These are phyloP conservation scores for Hypanus sabinus DNA, from an alignment of 2,113 vertebrate species.

Conservation along the genomic window DNA sequence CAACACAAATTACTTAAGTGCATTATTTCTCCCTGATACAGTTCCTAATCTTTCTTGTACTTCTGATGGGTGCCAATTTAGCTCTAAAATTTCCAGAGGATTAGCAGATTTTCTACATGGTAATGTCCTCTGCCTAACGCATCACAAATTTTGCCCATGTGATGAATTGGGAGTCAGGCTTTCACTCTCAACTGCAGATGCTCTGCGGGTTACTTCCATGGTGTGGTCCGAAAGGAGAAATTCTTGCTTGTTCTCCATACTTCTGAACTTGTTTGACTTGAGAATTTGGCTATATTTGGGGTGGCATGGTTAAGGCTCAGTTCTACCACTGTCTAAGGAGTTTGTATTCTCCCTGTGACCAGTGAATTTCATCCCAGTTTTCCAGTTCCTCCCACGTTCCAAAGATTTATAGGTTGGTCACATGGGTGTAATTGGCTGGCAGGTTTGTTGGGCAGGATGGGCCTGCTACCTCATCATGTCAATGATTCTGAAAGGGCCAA, in stretches of 20 bases:
- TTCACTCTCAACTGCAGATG: not conserved
- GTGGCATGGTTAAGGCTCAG: too few relatives aligned
- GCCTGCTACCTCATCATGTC: too few relatives aligned
- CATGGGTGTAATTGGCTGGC: too few relatives aligned
- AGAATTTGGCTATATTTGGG: too few relatives aligned
- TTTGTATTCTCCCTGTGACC: too few relatives aligned
- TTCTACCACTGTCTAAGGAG: too few relatives aligned
- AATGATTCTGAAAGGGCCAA: not conserved
- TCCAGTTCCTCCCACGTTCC: too few relatives aligned
- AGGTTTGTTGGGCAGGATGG: too few relatives aligned
- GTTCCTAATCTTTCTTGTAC: not conserved
- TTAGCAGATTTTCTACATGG: not conserved
- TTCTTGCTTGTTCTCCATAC: too few relatives aligned
- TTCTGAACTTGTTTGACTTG: too few relatives aligned
- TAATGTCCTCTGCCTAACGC: not conserved
- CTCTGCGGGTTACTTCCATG: not conserved
- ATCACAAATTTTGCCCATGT: not conserved
- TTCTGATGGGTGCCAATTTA: not conserved
- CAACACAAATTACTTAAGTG: not conserved
- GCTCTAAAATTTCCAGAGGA: not conserved
- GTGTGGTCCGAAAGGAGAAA: not conserved
- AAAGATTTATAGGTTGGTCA: too few relatives aligned
- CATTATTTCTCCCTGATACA: not conserved
- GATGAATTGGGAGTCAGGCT: not conserved
- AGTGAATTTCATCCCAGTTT: too few relatives aligned